phyloP scores from a whole-genome alignment of 2,888 invertebrate species.

The Zele albiditarsus region DNA sequence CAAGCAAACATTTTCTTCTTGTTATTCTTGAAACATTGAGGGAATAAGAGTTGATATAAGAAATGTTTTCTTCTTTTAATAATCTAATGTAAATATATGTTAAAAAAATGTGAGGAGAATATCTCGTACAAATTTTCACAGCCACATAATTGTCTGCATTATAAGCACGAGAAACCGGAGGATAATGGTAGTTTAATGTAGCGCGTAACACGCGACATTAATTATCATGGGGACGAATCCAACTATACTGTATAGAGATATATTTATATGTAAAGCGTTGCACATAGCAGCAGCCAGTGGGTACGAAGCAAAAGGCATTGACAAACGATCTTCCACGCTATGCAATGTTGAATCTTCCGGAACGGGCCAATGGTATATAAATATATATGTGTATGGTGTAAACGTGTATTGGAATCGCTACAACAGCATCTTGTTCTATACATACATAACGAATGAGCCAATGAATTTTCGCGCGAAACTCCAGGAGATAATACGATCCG shows the following conservation, averaged over 20 bases:
- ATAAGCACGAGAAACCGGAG: conserved; percentile 17
- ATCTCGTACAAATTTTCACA: neutral
- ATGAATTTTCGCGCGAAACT: conserved; percentile 37
- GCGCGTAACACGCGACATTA: conserved; percentile 38
- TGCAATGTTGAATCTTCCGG: conserved; percentile 25
- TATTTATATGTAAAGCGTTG: neutral
- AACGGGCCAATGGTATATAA: conserved; percentile 2
- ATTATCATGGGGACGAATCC: conserved; percentile 28
- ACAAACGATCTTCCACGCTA: conserved; percentile 26
- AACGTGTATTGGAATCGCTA: neutral
- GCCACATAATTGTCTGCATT: neutral
- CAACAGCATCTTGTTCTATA: neutral
- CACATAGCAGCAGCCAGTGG: neutral
- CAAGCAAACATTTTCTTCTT: no score
- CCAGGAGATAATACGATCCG: conserved; percentile 57
- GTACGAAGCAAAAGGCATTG: conserved; percentile 1
- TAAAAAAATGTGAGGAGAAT: neutral
- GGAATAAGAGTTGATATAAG: no score
- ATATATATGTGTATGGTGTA: neutral
- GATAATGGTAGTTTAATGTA: conserved; percentile 28
- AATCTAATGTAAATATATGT: neutral
- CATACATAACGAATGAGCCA: conserved; percentile 18
- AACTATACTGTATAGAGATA: neutral
- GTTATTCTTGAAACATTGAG: no score
- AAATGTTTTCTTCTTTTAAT: no score